A percentile compares a stretch with the other conserved stretches of the same genome.
phyloP scores from a whole-genome alignment of 2,888 invertebrate species.

The Abrostola tripartita region DNA sequence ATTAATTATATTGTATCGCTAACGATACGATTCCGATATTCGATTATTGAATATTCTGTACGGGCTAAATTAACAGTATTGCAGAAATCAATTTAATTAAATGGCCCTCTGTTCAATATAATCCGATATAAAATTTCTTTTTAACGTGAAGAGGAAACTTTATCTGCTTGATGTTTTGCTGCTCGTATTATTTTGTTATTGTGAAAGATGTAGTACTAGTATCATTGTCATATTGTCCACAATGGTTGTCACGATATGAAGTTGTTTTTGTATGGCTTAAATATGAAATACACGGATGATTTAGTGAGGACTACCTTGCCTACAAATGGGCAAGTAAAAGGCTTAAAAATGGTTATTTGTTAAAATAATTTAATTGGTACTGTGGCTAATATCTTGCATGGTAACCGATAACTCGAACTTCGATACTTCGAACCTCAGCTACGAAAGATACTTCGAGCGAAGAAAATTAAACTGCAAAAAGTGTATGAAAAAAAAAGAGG shows the following conservation, averaged over 20 bases:
- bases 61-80: slow-evolving; percentile 16
- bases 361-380: no score
- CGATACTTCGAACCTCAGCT: no score
- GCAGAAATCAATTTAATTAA: slow-evolving; percentile 40
- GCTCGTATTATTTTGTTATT: slow-evolving; percentile 17
- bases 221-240: background rate
- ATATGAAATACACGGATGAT: no score
- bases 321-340: no score
- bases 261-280: no score
- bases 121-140: slow-evolving; percentile 18
- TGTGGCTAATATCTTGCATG: no score
- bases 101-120: slow-evolving; percentile 15
- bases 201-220: background rate
- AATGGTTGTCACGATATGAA: background rate
- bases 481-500: no score
- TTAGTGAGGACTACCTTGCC: no score
- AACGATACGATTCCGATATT: slow-evolving; percentile 8
- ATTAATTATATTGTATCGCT: slow-evolving; percentile 33
- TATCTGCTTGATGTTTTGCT: slow-evolving; percentile 8
- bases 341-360: no score
- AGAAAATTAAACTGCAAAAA: no score
- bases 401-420: no score
- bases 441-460: no score
- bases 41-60: slow-evolving; percentile 39
- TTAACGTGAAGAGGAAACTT: slow-evolving; percentile 5